Base-by-base conservation (phyloP, 2,888 invertebrate genomes). In the Spatulosminthurus flaviceps region DNA sequence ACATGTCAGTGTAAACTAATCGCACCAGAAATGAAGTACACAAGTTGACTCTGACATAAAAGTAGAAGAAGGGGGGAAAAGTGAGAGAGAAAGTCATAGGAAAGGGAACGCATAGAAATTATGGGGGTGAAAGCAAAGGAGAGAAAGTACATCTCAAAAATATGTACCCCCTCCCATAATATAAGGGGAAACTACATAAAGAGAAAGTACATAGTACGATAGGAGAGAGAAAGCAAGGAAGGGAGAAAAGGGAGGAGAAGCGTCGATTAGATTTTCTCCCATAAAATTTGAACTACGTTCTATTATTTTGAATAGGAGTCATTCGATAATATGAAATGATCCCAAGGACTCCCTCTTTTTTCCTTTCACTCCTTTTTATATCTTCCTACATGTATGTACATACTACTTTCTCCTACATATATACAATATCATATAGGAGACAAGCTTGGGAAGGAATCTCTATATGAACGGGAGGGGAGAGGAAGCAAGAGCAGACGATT, bases 311-410 rank as follows among this genome's bases (percentile, higher is more conserved):
- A 73, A 51, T 73, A 51, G 72, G 16, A 73, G 72, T 73, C 51
- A 73, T 73, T 73, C 51, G 51, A 60, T 73, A 73, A 73, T 73
- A 73, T 73, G 72, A 73, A 73, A 73, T 51, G 72, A 71, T 71
- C 71, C 69, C n/a, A n/a, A n/a, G 34, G 69, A 29, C n/a, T 34
- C 34, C 9, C 22, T 21, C 60, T 19, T 21, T 22, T 64, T 21
- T 21, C 64, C 64, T 64, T 21, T 64, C 64, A 22, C 64, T 60
- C 60, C 60, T 60, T 13, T 60, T 4, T 16, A 9, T 4, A 4
- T 60, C n/a, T 21, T 60, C n/a, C 22, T 21, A n/a, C n/a, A n/a
- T n/a, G n/a, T n/a, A n/a, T n/a, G n/a, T n/a, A n/a, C n/a, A n/a
- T n/a, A n/a, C n/a, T n/a, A n/a, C n/a, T n/a, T n/a, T n/a, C n/a